These are phyloP conservation scores for Miltochrista miniata DNA, from an alignment of 2,888 invertebrate species.

Conservation along the genomic window DNA sequence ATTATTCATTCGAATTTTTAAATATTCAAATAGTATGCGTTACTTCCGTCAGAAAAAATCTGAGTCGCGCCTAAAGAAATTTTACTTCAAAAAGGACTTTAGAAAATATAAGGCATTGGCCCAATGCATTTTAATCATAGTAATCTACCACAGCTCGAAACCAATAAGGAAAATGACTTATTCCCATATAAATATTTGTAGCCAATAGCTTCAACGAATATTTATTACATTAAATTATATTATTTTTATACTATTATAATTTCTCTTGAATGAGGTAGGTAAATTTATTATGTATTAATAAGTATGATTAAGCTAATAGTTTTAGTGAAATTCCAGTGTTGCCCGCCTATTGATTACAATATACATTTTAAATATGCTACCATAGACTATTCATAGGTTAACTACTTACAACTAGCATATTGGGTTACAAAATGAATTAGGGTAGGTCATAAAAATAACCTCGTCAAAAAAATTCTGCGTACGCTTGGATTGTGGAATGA, in stretches of 20 bases:
- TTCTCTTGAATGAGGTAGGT: slow-evolving; percentile 7
- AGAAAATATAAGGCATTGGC: no score
- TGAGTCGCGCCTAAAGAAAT: no score
- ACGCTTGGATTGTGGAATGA: no score
- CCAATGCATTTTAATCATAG: no score
- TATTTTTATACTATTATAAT: slow-evolving; percentile 12
- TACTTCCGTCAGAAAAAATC: no score
- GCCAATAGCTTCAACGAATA: slow-evolving; percentile 5
- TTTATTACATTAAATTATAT: slow-evolving; percentile 7
- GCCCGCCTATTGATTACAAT: slow-evolving; percentile 42
- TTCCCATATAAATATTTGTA: slow-evolving; percentile 4
- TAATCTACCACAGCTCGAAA: not conserved
- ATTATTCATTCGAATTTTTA: no score
- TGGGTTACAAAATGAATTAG: no score
- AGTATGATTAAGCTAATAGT: slow-evolving; percentile 18
- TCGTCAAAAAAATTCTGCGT: no score
- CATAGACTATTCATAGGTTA: slow-evolving; percentile 25
- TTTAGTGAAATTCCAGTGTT: slow-evolving; percentile 40
- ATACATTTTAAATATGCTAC: slow-evolving; percentile 12
- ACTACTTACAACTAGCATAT: no score
- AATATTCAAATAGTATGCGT: no score
- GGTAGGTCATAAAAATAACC: no score
- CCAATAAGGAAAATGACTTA: slow-evolving; percentile 14
- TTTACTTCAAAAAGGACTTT: no score
- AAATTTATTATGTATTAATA: slow-evolving; percentile 12